Conservation (phyloP, 92 coral and sea anemone species). For the Heliopora coerulea region DNA sequence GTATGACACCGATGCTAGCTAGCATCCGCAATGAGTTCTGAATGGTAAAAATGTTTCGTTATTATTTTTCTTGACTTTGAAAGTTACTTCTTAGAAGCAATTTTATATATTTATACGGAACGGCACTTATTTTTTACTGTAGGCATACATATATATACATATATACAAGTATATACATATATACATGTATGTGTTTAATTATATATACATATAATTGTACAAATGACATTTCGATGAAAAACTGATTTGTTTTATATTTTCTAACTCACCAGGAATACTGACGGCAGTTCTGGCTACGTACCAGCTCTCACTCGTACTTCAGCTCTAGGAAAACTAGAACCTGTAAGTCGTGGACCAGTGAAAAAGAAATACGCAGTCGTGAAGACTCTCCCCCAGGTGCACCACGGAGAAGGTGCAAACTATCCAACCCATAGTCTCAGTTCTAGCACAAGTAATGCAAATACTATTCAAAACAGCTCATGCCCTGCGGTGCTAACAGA, state of each 20-base stretch:
- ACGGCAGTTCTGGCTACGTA: constrained; percentile 57
- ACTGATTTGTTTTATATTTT: background rate
- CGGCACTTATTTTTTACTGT: no score
- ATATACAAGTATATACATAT: no score
- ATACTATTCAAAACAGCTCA: constrained; percentile 96
- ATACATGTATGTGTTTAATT: no score
- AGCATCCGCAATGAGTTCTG: no score
- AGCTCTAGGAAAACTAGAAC: constrained; percentile 69
- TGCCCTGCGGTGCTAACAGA: constrained; percentile 74
- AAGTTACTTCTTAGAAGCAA: no score
- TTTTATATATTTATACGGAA: no score
- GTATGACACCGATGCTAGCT: no score
- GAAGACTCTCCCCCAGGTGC: constrained; percentile 80
- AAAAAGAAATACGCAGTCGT: constrained; percentile 97
- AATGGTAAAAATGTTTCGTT: no score
- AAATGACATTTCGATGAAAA: no score
- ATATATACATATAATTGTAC: no score
- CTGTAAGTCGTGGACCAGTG: constrained; percentile 63
- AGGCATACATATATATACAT: no score
- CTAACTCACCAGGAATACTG: background rate
- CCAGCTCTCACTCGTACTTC: constrained; percentile 91
- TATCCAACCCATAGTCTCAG: constrained; percentile 90
- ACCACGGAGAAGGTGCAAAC: constrained; percentile 62
- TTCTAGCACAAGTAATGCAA: constrained; percentile 94
- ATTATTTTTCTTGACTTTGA: no score